Evolutionary conservation across 2,797 vertebrate genomes (phyloP), one percentile per base, ranked within the genome.

Genomic region (Steatocranus sp.): DNA sequence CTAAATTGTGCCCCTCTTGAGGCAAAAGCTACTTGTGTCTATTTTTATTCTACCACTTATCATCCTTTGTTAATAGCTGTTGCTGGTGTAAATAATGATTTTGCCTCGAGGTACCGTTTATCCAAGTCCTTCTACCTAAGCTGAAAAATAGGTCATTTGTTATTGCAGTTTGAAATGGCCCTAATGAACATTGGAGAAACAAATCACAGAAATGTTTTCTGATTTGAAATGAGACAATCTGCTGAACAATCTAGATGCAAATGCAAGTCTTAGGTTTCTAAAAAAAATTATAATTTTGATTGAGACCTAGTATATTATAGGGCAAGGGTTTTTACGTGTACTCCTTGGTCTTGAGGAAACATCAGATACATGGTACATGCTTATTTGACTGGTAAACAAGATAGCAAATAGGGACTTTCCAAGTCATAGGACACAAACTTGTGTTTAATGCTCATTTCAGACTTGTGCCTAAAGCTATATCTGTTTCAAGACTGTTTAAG

Each of bases 271-370:
- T 30, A 11, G 41, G 15, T 18, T 73, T 73, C 68, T n/a, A 73
- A 48, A 48, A 48, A 18, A 43, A 43, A 1, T 0, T 25, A 18
- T 7, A 46, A 27, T 18, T 43, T 70, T 70, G 14, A 66, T 23
- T 63, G 58, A 63, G 11, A 63, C 58, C 34, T 38, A 0, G 12
- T 38, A 14, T 66, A 23, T 41, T 66, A 41, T 23, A 66, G 78
- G 84, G 83, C 83, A 78, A 89, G 86, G 8, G 12, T 43, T 88
- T 89, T 89, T 82, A 87, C 73, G 87, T 90, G 83, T 86, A 34
- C 78, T 88, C 78, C 23, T 14, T 14, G 58, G 83, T 90, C 84
- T 86, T 82, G 58, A 86, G 81, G 78, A 80, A 88, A 80, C 83
- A 46, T 51, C 83, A 76, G 58, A 84, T 73, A 54, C 34, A 53